A percentile compares a stretch with the other conserved stretches of the same genome.
Evolutionary conservation across 2,888 invertebrate genomes (phyloP).

Genomic region (Syritta pipiens): DNA sequence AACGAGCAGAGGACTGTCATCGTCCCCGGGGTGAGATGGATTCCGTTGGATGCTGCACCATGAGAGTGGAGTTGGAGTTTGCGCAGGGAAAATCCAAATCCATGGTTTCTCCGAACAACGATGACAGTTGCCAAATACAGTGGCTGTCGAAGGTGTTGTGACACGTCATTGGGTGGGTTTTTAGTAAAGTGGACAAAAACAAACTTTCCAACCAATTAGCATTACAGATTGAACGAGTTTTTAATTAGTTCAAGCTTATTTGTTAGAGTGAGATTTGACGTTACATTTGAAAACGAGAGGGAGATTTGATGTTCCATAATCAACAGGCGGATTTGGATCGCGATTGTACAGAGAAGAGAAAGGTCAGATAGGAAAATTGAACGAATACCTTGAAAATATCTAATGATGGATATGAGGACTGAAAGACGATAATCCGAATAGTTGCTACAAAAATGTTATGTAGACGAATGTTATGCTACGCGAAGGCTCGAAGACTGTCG

Average conservation of each 20-base stretch:
- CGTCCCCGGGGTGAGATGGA: neutral
- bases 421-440: too few relatives aligned
- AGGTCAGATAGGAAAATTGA: too few relatives aligned
- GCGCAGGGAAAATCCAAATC: slow-evolving; percentile 32
- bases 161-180: neutral
- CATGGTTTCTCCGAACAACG: neutral
- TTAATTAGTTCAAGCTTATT: neutral
- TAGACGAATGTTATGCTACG: too few relatives aligned
- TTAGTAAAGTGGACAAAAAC: neutral
- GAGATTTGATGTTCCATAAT: too few relatives aligned
- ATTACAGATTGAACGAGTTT: slow-evolving; percentile 7
- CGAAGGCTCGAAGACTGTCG: too few relatives aligned
- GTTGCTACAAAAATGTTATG: too few relatives aligned
- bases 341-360: too few relatives aligned
- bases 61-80: slow-evolving; percentile 27
- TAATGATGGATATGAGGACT: too few relatives aligned
- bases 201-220: slow-evolving; percentile 17
- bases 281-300: too few relatives aligned
- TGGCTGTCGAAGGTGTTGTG: slow-evolving; percentile 12
- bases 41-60: slow-evolving; percentile 34
- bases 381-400: too few relatives aligned
- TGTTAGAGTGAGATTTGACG: too few relatives aligned
- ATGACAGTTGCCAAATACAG: slow-evolving; percentile 3
- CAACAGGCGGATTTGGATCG: too few relatives aligned
- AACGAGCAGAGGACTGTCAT: slow-evolving; percentile 8